phyloP scores from a whole-genome alignment of 2,888 invertebrate genomes.

The Thyatira batis region DNA sequence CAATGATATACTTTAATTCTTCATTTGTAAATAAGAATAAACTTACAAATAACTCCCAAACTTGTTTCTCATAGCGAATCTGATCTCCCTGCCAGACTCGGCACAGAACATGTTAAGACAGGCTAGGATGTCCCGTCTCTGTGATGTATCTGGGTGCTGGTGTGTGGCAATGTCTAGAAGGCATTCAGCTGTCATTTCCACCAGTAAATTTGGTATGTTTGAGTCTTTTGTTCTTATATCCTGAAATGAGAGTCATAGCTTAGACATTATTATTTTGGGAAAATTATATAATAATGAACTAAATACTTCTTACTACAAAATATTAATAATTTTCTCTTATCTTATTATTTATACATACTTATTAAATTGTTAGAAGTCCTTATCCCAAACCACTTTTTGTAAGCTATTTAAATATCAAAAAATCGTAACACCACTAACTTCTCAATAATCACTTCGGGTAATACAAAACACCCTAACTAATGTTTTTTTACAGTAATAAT shows the following conservation, averaged over 20 bases:
- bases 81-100: conserved; percentile 48
- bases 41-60: conserved; percentile 64
- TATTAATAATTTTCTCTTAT: too few species aligned
- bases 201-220: conserved; percentile 42
- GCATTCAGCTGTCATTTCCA: conserved; percentile 49
- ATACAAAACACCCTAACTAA: too few species aligned
- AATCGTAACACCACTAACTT: too few species aligned
- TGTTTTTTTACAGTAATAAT: too few species aligned
- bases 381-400: too few species aligned
- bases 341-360: too few species aligned
- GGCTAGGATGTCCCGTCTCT: conserved; percentile 50
- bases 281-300: not conserved
- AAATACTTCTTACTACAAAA: not conserved
- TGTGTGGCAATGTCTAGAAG: conserved; percentile 54
- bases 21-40: conserved; percentile 4
- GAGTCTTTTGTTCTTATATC: conserved; percentile 47
- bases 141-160: conserved; percentile 34
- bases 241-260: conserved; percentile 29
- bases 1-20: too few species aligned
- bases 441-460: too few species aligned
- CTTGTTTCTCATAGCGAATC: conserved; percentile 44
- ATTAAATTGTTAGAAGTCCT: too few species aligned
- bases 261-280: not conserved
- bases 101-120: conserved; percentile 55
- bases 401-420: too few species aligned